Evolutionary conservation across 2,113 vertebrate genomes (phyloP).

Genomic region (Urocynchramus pylzowi): DNA sequence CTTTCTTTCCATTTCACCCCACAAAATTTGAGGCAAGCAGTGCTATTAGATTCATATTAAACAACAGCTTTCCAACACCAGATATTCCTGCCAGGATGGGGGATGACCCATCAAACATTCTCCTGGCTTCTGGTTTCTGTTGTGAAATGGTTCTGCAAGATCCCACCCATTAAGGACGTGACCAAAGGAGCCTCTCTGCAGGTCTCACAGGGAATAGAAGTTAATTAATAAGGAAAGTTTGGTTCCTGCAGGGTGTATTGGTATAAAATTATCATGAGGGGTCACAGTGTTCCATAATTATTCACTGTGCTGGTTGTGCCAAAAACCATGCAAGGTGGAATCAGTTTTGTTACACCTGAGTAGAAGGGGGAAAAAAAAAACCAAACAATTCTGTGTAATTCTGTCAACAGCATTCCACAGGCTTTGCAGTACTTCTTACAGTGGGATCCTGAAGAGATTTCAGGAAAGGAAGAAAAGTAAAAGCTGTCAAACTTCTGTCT

Average conservation of each 20-base stretch:
- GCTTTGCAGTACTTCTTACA: background rate
- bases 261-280: background rate
- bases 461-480: background rate
- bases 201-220: background rate
- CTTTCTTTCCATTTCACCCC: background rate
- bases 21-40: background rate
- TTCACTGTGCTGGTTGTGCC: background rate
- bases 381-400: background rate
- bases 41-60: background rate
- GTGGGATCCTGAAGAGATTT: background rate
- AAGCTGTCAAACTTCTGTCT: background rate
- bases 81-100: background rate
- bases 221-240: background rate
- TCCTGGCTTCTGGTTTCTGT: background rate
- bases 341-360: background rate
- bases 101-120: background rate
- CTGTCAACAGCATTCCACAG: background rate
- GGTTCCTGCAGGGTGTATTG: background rate
- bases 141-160: background rate
- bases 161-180: background rate
- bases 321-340: background rate
- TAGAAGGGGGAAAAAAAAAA: fast-evolving
- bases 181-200: background rate
- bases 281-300: background rate
- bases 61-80: background rate